These are phyloP conservation scores for Trialeurodes vaporariorum DNA, from an alignment of 1,140 invertebrate species.

Conservation along the genomic window DNA sequence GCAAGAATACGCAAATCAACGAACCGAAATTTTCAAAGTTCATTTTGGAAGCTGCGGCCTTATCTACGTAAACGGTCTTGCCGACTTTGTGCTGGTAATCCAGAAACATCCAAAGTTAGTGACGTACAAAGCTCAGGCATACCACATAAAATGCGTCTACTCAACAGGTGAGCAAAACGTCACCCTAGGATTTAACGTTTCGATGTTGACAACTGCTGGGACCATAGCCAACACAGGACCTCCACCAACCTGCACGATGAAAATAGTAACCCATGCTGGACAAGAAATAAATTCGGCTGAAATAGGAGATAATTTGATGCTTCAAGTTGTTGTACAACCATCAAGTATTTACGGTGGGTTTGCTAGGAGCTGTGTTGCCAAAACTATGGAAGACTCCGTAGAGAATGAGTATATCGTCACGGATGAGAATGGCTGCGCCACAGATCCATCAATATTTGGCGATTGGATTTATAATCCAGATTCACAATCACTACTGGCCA, in stretches of 20 bases:
- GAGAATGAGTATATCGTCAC: constrained; percentile 88
- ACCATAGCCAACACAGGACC: constrained; percentile 91
- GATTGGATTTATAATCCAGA: constrained; percentile 83
- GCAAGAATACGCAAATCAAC: constrained; percentile 44
- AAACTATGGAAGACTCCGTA: constrained; percentile 76
- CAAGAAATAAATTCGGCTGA: constrained; percentile 81
- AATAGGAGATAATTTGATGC: constrained; percentile 80
- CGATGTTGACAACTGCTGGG: constrained; percentile 86
- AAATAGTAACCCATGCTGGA: constrained; percentile 74
- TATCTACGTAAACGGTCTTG: constrained; percentile 81
- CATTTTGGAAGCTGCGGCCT: constrained; percentile 83
- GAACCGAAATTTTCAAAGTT: constrained; percentile 77
- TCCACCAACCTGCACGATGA: constrained; percentile 84
- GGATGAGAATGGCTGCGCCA: constrained; percentile 86
- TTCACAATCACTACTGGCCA: constrained; percentile 65
- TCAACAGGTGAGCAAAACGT: constrained; percentile 89
- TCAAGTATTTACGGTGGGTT: constrained; percentile 90
- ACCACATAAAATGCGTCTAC: constrained; percentile 89
- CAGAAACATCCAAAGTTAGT: constrained; percentile 91
- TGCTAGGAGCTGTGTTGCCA: constrained; percentile 81
- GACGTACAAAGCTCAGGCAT: constrained; percentile 88
- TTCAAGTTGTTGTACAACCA: constrained; percentile 88
- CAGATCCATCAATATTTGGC: constrained; percentile 81
- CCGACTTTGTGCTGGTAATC: constrained; percentile 83
- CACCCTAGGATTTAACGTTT: constrained; percentile 85